Conservation (phyloP, 2,113 vertebrate genomes). For the cattle (Bos taurus) region DNA sequence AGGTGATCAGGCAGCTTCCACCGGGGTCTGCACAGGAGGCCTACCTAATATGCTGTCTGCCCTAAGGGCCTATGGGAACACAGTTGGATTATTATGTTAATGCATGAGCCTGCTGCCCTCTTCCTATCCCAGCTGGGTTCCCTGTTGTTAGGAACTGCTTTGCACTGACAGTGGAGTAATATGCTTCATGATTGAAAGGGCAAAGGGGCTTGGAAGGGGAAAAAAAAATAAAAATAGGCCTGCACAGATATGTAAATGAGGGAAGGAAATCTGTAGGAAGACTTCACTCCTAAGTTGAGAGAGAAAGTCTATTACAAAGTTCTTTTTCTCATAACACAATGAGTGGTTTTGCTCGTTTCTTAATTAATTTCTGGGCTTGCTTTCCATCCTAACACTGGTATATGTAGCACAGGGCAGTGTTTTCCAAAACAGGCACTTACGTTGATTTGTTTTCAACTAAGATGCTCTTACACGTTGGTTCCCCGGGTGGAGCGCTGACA, state of each 20-base stretch:
- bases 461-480: slow-evolving; percentile 37
- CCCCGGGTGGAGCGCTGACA: slow-evolving; percentile 56
- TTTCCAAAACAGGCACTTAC: slow-evolving; percentile 71
- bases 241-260: slow-evolving; percentile 91
- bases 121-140: slow-evolving; percentile 97
- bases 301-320: slow-evolving; percentile 78
- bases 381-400: slow-evolving; percentile 26
- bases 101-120: slow-evolving; percentile 98
- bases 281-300: slow-evolving; percentile 51
- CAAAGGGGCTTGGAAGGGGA: slow-evolving; percentile 85
- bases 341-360: slow-evolving; percentile 31
- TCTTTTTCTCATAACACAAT: slow-evolving; percentile 68
- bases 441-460: slow-evolving; percentile 61
- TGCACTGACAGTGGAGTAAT: slow-evolving; percentile 99
- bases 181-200: slow-evolving; percentile 99
- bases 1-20: slow-evolving; percentile 86
- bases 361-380: slow-evolving; percentile 70
- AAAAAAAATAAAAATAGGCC: slow-evolving; percentile 78
- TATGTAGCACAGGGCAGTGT: slow-evolving; percentile 9
- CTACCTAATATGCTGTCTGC: slow-evolving; percentile 98
- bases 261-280: slow-evolving; percentile 73
- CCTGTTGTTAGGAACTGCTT: slow-evolving; percentile 97
- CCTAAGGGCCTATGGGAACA: slow-evolving; percentile 95
- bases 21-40: slow-evolving; percentile 86
- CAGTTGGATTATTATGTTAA: slow-evolving; percentile 99